Conservation (phyloP, 2,888 invertebrate species). For the Eristalinus sepulchralis region DNA sequence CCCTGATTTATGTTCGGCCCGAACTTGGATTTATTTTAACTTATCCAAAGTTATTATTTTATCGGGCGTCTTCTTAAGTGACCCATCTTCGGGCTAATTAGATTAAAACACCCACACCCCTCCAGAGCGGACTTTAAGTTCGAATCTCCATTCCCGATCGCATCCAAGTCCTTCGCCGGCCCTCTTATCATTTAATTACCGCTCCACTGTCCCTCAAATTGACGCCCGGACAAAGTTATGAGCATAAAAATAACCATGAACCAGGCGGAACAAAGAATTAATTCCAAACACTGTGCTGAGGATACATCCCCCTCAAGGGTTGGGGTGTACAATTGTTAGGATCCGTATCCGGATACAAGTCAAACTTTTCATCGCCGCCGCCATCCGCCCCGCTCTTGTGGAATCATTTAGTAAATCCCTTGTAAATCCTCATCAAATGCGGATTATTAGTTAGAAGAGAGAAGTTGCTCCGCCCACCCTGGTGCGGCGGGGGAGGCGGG, state of each 20-base stretch:
- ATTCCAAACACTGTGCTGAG: neutral
- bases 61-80: slow-evolving; percentile 17
- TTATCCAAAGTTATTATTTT: slow-evolving; percentile 48
- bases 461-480: neutral
- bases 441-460: slow-evolving; percentile 51
- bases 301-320: slow-evolving; percentile 1
- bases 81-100: slow-evolving; percentile 45
- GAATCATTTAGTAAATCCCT: slow-evolving; percentile 57
- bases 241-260: slow-evolving; percentile 47
- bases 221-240: slow-evolving; percentile 33
- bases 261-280: slow-evolving; percentile 8
- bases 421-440: slow-evolving; percentile 62
- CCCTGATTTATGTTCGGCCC: slow-evolving; percentile 26
- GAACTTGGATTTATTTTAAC: slow-evolving; percentile 40
- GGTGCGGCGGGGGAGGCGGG: no score
- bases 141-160: slow-evolving; percentile 26
- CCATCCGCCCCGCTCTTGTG: neutral
- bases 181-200: slow-evolving; percentile 40
- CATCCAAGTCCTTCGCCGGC: slow-evolving; percentile 5
- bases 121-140: slow-evolving; percentile 2
- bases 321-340: slow-evolving; percentile 12
- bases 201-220: slow-evolving; percentile 28
- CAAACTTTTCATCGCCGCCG: slow-evolving; percentile 44
- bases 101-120: slow-evolving; percentile 16
- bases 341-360: slow-evolving; percentile 40